phyloP scores from a whole-genome alignment of 2,113 vertebrate genomes.

The Acanthochromis polyacanthus region DNA sequence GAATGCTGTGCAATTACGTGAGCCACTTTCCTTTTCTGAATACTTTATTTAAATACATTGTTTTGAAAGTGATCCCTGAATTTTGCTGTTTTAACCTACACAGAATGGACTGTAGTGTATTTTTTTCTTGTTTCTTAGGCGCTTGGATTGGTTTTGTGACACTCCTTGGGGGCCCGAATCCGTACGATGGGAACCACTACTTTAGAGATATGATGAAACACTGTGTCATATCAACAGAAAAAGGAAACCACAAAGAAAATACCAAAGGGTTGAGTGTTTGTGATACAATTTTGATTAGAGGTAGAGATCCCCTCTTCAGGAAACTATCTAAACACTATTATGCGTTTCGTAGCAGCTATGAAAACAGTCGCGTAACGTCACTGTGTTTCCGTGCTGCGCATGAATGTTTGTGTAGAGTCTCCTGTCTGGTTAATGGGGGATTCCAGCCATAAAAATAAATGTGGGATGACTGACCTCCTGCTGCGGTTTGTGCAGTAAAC shows the following conservation, averaged over 20 bases:
- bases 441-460: slow-evolving; percentile 65
- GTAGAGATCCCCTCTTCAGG: not conserved
- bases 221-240: not conserved
- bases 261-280: slow-evolving; percentile 19
- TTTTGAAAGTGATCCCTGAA: too few species aligned
- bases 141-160: not conserved
- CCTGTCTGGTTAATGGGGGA: slow-evolving; percentile 58
- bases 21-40: too few species aligned
- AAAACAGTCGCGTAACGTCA: slow-evolving; percentile 40
- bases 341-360: slow-evolving; percentile 46
- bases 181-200: too few species aligned
- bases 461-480: slow-evolving; percentile 51
- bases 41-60: too few species aligned
- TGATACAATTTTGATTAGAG: slow-evolving; percentile 39
- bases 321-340: slow-evolving; percentile 49
- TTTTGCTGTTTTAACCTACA: too few species aligned
- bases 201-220: too few species aligned
- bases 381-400: slow-evolving; percentile 52
- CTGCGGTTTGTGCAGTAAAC: slow-evolving; percentile 53
- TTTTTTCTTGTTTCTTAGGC: not conserved
- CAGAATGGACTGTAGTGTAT: too few species aligned
- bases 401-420: slow-evolving; percentile 64
- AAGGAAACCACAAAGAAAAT: not conserved
- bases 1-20: too few species aligned
- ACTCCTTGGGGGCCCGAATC: too few species aligned